Base-by-base conservation (phyloP, 2,888 invertebrate species). In the Panorpa germanica region DNA sequence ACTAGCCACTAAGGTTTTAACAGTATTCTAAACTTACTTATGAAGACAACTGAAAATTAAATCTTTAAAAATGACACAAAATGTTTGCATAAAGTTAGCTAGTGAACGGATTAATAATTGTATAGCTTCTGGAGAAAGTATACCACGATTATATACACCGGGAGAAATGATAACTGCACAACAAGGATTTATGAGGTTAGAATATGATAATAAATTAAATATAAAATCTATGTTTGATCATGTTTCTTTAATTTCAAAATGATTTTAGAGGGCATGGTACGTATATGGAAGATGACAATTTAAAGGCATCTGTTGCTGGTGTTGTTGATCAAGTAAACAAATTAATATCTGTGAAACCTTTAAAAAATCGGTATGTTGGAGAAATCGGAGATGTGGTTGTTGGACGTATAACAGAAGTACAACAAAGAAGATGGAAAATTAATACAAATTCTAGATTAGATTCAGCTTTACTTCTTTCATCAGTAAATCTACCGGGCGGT, bases 331-430 rank as follows among this genome's bases (percentile, higher is more conserved):
- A 82, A 58, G 88, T 96, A 0, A 96, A 96, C 51, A 90, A 91
- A 52, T 59, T 98, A 33, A 77, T 96, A 35, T 85, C 86, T 29
- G 78, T 98, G 4, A 70, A 73, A 39, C 91, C 96, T 0, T 56
- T 93, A 5, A 93, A 93, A 48, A 80, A 81, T 45, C 70, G 93
- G 35, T 93, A 82, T 48, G 74, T 77, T 35, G 85, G 85, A 6
- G 93, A 95, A 59, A 82, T 96, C 31, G 96, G 96, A 0, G 96
- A 98, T 57, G 90, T 98, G 3, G 74, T 98, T 7, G 83, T 98
- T 4, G 98, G 93, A 0, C 63, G 98, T 28, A 78, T 98, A 16
- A 70, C 80, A 1, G 91, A 95, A 52, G 88, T 98, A 2, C 90
- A 90, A 45, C 85, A 90, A 44, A 78, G 76, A 45, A 63, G 90